Evolutionary conservation across 1,140 invertebrate genomes (phyloP).

Genomic region (Anadara kagoshimensis): DNA sequence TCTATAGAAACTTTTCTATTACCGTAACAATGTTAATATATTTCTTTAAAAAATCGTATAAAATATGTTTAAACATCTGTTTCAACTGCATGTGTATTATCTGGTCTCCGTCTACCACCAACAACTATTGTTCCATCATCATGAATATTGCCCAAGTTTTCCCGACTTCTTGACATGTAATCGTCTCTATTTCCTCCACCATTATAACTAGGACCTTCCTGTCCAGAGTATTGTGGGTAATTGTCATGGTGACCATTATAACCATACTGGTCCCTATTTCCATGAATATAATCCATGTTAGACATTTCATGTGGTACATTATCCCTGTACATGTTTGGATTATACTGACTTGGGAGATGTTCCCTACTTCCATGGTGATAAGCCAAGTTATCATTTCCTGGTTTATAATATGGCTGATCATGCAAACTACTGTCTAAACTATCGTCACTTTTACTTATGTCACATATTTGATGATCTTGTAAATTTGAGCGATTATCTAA

Average conservation of each 20-base stretch:
- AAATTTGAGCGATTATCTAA: slow-evolving; percentile 32
- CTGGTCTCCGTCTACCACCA: too few relatives aligned
- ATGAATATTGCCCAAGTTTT: background rate
- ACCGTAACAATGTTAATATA: too few relatives aligned
- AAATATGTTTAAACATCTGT: too few relatives aligned
- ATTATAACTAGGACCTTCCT: slow-evolving; percentile 3
- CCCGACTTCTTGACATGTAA: background rate
- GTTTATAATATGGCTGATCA: slow-evolving; percentile 11
- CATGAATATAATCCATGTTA: slow-evolving; percentile 3
- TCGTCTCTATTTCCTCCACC: slow-evolving; percentile 5
- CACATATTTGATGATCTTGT: slow-evolving; percentile 32
- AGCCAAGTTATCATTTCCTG: slow-evolving; percentile 30
- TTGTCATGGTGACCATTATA: too few relatives aligned
- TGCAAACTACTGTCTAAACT: slow-evolving; percentile 30
- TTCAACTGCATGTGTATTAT: too few relatives aligned
- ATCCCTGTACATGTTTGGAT: slow-evolving; percentile 7
- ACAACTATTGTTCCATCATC: too few relatives aligned
- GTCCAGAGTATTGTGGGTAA: slow-evolving; percentile 3
- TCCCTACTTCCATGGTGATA: slow-evolving; percentile 32
- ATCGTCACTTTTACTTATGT: slow-evolving; percentile 38
- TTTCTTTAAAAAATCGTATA: too few relatives aligned
- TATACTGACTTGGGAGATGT: slow-evolving; percentile 7
- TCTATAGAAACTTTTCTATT: too few relatives aligned
- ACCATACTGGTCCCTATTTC: background rate
- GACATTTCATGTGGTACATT: slow-evolving; percentile 14